Base-by-base conservation (phyloP, 2,888 invertebrate genomes). In the Cantharis lateralis region DNA sequence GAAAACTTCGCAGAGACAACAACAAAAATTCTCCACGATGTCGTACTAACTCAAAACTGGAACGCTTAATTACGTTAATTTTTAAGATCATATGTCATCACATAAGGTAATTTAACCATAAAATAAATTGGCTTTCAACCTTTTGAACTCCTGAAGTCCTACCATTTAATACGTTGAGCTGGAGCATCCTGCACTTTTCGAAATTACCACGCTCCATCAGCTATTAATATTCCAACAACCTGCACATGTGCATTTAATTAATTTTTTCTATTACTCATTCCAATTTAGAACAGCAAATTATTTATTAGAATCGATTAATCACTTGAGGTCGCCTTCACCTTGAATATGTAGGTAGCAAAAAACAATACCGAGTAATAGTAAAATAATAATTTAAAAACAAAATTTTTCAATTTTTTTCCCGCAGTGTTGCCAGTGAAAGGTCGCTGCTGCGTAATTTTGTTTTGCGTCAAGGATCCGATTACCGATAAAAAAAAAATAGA, bases 171-270 rank as follows among this genome's bases (percentile, higher is more conserved):
- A 28, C 24, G 15, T 28, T 15, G 20, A 20, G 20, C 20, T 20
- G 20, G 62, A 72, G 64, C 72, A 72, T 72, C 72, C 72, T 64
- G 72, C 66, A 72, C 68, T 72, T 66, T 66, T 66, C 18, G 61
- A 72, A 64, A 68, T 26, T 13, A 16, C n/a, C 32, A 28, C 68
- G 16, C 66, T 18, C 24, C 10, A 64, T 16, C 20, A 64, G 16
- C 18, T 18, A 64, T 64, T 64, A 64, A 64, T 24, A 20, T 66
- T 24, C 13, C 13, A 66, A 66, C 24, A 66, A 66, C 64, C 64
- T 24, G 24, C 64, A 66, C 64, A 66, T 66, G 64, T 66, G 64
- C 64, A 18, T 20, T 66, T n/a, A 18, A 66, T 66, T 66, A 48
- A 48, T 66, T 66, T 20, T 66, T 66, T 11, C n/a, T 66, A 66